Evolutionary conservation across 2,797 vertebrate species (phyloP).

Genomic region (Sebastes baramenuke): DNA sequence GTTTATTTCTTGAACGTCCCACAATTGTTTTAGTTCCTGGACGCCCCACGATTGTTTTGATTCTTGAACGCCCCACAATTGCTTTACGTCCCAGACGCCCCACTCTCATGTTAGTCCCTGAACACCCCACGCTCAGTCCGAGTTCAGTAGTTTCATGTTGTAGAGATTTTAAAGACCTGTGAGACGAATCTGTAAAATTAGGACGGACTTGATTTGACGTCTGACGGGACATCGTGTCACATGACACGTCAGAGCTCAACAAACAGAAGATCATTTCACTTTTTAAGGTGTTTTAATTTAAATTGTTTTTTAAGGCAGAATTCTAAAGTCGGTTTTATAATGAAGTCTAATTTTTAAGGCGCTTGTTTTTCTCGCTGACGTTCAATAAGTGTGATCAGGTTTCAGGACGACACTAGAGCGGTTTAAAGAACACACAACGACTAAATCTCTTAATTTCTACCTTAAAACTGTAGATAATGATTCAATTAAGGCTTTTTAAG

Average conservation of each 20-base stretch:
- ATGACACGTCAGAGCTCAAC: background rate
- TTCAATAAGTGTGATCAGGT: too few relatives aligned
- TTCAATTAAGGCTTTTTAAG: background rate
- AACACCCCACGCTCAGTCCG: background rate
- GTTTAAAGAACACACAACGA: background rate
- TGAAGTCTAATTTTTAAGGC: background rate
- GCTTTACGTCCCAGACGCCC: too few relatives aligned
- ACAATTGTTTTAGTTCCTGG: too few relatives aligned
- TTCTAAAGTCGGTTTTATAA: background rate
- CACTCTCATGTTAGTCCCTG: too few relatives aligned
- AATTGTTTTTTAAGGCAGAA: constrained; percentile 7
- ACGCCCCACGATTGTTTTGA: too few relatives aligned
- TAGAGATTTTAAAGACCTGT: background rate
- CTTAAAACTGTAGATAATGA: background rate
- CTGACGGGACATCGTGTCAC: background rate
- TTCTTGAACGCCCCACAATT: too few relatives aligned
- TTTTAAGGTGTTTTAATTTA: background rate
- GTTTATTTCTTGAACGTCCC: too few relatives aligned
- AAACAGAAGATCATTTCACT: background rate
- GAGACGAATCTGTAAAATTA: too few relatives aligned
- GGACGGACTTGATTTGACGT: background rate
- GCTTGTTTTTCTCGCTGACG: background rate
- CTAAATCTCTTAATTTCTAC: too few relatives aligned
- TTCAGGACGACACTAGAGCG: background rate
- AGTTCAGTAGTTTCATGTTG: background rate